Conservation (phyloP, 2,113 vertebrate species). For the Cavia porcellus region DNA sequence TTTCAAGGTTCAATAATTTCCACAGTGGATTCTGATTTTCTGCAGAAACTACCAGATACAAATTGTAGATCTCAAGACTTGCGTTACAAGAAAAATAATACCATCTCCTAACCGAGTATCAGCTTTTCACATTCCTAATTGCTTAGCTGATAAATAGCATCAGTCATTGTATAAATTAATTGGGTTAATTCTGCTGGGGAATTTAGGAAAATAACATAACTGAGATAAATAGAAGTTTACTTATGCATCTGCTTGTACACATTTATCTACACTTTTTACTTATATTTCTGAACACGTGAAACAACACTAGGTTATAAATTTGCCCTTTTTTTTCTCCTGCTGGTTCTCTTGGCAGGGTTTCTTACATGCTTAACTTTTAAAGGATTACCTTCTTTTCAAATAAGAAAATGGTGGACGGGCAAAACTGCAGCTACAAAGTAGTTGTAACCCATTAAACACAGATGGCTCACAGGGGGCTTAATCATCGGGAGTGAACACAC, state of each 20-base stretch:
- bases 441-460: conserved; percentile 91
- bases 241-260: conserved; percentile 85
- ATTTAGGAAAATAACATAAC: conserved; percentile 87
- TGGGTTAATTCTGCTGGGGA: conserved; percentile 84
- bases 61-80: conserved; percentile 26
- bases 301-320: conserved; percentile 89
- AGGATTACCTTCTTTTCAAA: conserved; percentile 88
- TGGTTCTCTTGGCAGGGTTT: conserved; percentile 88
- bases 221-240: conserved; percentile 87
- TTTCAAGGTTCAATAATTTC: conserved; percentile 51
- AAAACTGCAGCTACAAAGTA: conserved; percentile 89
- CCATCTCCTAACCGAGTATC: conserved; percentile 51
- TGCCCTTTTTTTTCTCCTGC: conserved; percentile 84
- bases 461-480: conserved; percentile 90
- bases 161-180: conserved; percentile 86
- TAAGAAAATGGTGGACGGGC: conserved; percentile 85
- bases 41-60: conserved; percentile 12
- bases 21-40: conserved; percentile 52
- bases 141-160: conserved; percentile 79
- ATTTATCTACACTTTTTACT: conserved; percentile 90
- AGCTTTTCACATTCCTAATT: conserved; percentile 73
- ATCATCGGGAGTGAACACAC: conserved; percentile 89
- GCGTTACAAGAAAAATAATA: conserved; percentile 56
- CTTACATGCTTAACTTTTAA: conserved; percentile 88
- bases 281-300: conserved; percentile 91